These are phyloP conservation scores for Nebria salina DNA, from an alignment of 2,888 invertebrate genomes.

Conservation along the genomic window DNA sequence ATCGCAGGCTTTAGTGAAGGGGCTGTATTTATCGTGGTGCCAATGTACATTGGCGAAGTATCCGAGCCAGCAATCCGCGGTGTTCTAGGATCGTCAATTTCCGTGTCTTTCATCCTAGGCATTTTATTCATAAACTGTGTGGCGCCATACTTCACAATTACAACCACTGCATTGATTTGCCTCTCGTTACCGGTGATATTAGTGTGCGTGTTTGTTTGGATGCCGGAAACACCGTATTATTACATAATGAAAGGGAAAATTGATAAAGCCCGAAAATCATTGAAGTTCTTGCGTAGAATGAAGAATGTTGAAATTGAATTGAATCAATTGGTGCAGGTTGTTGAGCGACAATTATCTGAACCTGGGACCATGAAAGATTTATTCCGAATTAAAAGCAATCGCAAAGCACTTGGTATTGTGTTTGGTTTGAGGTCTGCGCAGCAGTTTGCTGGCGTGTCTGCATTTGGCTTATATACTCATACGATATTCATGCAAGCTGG, in stretches of 20 bases:
- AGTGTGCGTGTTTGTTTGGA: constrained; percentile 51
- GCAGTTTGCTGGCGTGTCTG: constrained; percentile 55
- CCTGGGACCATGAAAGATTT: constrained; percentile 54
- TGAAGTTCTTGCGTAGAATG: constrained; percentile 52
- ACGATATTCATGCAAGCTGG: constrained; percentile 57
- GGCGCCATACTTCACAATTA: constrained; percentile 52
- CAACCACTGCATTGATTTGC: constrained; percentile 49
- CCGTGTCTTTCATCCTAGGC: constrained; percentile 48
- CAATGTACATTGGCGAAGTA: constrained; percentile 54
- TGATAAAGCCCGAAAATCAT: constrained; percentile 52
- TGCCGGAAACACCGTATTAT: constrained; percentile 58
- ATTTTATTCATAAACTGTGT: constrained; percentile 51
- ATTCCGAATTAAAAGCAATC: constrained; percentile 53
- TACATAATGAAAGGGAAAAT: constrained; percentile 53
- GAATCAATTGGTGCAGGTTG: constrained; percentile 51
- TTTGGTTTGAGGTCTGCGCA: constrained; percentile 53
- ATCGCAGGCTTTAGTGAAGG: constrained; percentile 54
- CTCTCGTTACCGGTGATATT: constrained; percentile 51
- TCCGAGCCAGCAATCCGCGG: constrained; percentile 50
- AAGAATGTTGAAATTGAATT: constrained; percentile 55
- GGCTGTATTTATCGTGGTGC: constrained; percentile 50
- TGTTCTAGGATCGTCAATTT: constrained; percentile 48
- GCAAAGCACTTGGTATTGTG: constrained; percentile 53
- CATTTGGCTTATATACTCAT: constrained; percentile 55
- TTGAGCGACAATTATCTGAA: constrained; percentile 56